phyloP scores from a whole-genome alignment of 1,140 invertebrate genomes.

The Wiebesia pumilae region DNA sequence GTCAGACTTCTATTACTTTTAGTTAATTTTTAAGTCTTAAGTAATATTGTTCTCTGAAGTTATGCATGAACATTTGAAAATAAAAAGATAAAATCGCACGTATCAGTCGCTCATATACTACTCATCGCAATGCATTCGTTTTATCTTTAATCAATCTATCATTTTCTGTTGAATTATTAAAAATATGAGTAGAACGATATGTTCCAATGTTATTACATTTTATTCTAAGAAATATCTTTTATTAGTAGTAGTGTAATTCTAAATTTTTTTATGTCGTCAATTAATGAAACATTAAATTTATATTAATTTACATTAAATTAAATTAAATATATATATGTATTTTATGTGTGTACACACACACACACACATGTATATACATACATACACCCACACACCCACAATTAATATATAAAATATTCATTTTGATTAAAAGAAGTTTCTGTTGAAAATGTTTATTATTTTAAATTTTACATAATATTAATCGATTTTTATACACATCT shows the following conservation, averaged over 20 bases:
- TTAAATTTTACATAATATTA: neutral
- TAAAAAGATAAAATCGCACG: slow-evolving; percentile 24
- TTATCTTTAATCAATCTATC: neutral
- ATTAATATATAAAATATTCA: neutral
- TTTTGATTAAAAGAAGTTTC: neutral
- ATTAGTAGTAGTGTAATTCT: slow-evolving; percentile 28
- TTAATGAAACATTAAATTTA: neutral
- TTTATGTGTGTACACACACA: too few relatives aligned
- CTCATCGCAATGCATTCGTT: slow-evolving; percentile 44
- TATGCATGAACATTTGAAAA: slow-evolving; percentile 51
- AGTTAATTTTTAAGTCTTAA: slow-evolving; percentile 14
- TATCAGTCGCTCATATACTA: slow-evolving; percentile 47
- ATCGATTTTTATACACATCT: neutral
- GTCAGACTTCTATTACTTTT: slow-evolving; percentile 61
- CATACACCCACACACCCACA: too few relatives aligned
- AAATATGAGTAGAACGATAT: slow-evolving; percentile 28
- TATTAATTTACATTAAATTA: too few relatives aligned
- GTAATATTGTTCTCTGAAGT: slow-evolving; percentile 43
- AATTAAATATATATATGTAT: too few relatives aligned
- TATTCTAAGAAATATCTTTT: slow-evolving; percentile 43
- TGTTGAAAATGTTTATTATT: neutral
- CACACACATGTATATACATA: too few relatives aligned
- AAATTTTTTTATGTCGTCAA: neutral
- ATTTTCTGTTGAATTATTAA: neutral
- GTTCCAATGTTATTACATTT: slow-evolving; percentile 12